Base-by-base conservation (phyloP, 1,140 invertebrate genomes). In the Diplogasteroides magnus region DNA sequence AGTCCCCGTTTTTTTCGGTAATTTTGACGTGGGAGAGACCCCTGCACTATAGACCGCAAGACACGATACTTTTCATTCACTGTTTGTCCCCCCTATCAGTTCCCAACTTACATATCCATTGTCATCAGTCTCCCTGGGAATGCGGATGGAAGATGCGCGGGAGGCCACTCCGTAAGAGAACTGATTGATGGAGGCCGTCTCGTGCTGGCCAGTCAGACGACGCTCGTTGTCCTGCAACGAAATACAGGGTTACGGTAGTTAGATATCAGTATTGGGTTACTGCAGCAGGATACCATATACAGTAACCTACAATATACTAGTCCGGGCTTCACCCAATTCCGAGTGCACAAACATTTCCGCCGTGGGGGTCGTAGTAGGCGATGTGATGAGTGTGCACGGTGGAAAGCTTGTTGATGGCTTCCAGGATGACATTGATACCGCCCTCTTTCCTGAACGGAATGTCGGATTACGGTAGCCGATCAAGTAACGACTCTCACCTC, bases 311-410 rank as follows among this genome's bases (percentile, higher is more conserved):
- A n/a, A n/a, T n/a, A n/a, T n/a, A n/a, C n/a, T n/a, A n/a, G n/a
- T n/a, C n/a, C n/a, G n/a, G n/a, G n/a, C n/a, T n/a, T n/a, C n/a
- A n/a, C n/a, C n/a, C n/a, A n/a, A n/a, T n/a, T n/a, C n/a, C n/a
- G n/a, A n/a, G 23, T 14, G 13, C 13, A 56, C 13, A 31, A n/a
- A 63, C 61, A 27, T 90, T 89, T 67, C 88, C 88, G 77, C 88
- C 88, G 66, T 89, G 88, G 2, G 91, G 91, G 82, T 94, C 91
- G 81, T 96, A 96, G 1, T 88, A 88, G 78, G 89, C 87, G 83
- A 95, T 96, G 78, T 95, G 92, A 71, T 90, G 87, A 69, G 88
- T 85, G 78, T 96, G 93, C 69, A 89, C 87, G 75, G 89, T 89
- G 76, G 89, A 89, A 31, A 94, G 84, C 78, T 89, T 91, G 77